Conservation (phyloP, 2,113 vertebrate species). For the Pleuronectes platessa region DNA sequence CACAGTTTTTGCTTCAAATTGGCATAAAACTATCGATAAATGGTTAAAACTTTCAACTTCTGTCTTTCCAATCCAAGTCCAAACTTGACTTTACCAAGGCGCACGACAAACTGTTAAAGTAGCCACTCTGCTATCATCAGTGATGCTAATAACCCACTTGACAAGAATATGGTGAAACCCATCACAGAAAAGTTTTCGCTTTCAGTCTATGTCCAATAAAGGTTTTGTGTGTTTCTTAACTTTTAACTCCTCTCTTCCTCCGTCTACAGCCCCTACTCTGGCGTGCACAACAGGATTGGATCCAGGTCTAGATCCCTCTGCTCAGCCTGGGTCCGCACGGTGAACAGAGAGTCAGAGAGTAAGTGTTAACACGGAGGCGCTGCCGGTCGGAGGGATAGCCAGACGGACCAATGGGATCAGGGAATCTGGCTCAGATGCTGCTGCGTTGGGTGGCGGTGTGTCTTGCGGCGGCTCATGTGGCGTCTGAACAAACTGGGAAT, state of each 20-base stretch:
- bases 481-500: slow-evolving; percentile 76
- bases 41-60: too few relatives aligned
- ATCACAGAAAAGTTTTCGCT: too few relatives aligned
- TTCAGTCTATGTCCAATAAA: neutral
- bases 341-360: slow-evolving; percentile 34
- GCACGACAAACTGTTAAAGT: too few relatives aligned
- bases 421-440: slow-evolving; percentile 84
- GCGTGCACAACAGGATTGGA: slow-evolving; percentile 69
- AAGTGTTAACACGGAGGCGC: slow-evolving; percentile 34
- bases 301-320: slow-evolving; percentile 57
- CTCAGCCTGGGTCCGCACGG: slow-evolving; percentile 51
- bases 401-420: slow-evolving; percentile 80
- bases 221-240: slow-evolving; percentile 20
- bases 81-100: too few relatives aligned
- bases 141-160: neutral
- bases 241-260: slow-evolving; percentile 36
- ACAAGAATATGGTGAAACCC: too few relatives aligned
- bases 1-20: too few relatives aligned
- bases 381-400: slow-evolving; percentile 58
- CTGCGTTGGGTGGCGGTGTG: slow-evolving; percentile 86
- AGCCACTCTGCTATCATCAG: too few relatives aligned
- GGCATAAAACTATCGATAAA: too few relatives aligned
- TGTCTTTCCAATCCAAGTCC: too few relatives aligned
- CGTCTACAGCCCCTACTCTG: slow-evolving; percentile 62
- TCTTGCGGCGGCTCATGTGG: slow-evolving; percentile 60